phyloP scores from a whole-genome alignment of 2,888 invertebrate species.

The Fabriciana adippe region DNA sequence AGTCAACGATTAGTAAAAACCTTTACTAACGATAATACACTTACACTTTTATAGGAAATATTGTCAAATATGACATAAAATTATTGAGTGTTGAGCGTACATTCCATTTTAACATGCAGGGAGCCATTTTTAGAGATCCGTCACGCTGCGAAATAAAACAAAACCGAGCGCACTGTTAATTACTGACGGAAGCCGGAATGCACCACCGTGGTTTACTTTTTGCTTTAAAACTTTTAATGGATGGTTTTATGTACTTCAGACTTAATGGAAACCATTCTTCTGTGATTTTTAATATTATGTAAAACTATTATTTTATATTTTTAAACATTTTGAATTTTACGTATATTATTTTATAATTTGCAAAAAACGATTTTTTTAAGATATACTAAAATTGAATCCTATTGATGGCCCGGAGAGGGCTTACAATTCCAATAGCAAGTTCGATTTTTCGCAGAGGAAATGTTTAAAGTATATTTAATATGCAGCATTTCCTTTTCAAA shows the following conservation, averaged over 20 bases:
- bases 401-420: no score
- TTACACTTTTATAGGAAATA: not conserved
- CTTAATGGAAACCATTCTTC: slow-evolving; percentile 25
- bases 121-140: slow-evolving; percentile 32
- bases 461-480: no score
- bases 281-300: slow-evolving; percentile 14
- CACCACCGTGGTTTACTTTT: slow-evolving; percentile 30
- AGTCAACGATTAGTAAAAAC: no score
- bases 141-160: slow-evolving; percentile 32
- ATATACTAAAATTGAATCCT: no score
- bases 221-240: slow-evolving; percentile 35
- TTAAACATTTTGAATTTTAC: slow-evolving; percentile 7
- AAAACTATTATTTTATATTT: slow-evolving; percentile 13
- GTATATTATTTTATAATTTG: no score
- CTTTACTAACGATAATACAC: no score
- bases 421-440: no score
- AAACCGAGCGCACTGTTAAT: slow-evolving; percentile 36
- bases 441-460: no score
- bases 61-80: not conserved
- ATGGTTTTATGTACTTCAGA: slow-evolving; percentile 31
- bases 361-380: no score
- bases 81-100: not conserved
- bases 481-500: no score
- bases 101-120: slow-evolving; percentile 13
- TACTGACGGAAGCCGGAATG: slow-evolving; percentile 39